Conservation (phyloP, 2,113 vertebrate genomes). For the Pomatostomus ruficeps region DNA sequence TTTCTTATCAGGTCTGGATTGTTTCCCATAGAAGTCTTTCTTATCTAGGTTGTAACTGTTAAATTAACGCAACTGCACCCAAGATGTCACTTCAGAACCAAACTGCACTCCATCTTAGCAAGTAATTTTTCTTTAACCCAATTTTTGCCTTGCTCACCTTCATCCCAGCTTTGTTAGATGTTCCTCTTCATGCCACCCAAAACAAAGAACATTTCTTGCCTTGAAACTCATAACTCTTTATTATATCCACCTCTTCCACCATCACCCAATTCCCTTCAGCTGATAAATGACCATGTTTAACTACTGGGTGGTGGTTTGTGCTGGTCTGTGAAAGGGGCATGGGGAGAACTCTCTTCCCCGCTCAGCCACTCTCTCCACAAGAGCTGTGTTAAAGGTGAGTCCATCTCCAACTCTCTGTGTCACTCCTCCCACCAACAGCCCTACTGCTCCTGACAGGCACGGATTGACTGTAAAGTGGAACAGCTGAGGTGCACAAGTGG, state of each 20-base stretch:
- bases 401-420: rapidly evolving
- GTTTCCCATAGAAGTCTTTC: not conserved
- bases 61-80: not conserved
- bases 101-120: not conserved
- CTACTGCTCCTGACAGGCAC: not conserved
- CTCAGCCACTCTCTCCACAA: not conserved
- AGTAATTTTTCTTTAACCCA: not conserved
- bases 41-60: not conserved
- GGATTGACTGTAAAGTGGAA: not conserved
- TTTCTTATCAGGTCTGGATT: not conserved
- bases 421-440: not conserved
- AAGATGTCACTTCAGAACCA: not conserved
- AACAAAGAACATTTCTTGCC: not conserved
- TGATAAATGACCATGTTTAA: not conserved
- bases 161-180: not conserved
- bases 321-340: not conserved
- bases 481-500: not conserved
- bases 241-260: not conserved
- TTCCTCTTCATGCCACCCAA: not conserved
- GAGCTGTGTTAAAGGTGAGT: not conserved
- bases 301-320: not conserved
- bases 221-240: not conserved
- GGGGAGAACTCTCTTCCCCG: not conserved
- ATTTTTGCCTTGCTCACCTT: not conserved
- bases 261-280: not conserved